phyloP scores from a whole-genome alignment of 2,888 invertebrate genomes.

The Sylvicola cinctus region DNA sequence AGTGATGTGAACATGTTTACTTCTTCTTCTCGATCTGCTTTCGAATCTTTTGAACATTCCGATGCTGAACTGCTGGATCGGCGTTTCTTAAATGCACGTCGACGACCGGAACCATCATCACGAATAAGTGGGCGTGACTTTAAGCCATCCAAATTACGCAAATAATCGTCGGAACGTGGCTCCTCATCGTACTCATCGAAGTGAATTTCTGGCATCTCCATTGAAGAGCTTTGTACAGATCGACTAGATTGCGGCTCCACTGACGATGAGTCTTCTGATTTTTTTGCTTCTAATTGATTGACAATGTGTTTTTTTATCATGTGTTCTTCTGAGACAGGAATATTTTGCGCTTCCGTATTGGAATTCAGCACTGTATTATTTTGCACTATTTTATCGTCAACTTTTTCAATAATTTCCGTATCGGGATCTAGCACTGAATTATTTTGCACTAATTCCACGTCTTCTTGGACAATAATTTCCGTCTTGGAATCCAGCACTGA shows the following conservation, averaged over 20 bases:
- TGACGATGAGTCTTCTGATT: conserved; percentile 19
- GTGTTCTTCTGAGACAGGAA: too few species aligned
- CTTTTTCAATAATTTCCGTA: background rate
- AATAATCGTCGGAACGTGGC: conserved; percentile 24
- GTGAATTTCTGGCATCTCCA: conserved; percentile 25
- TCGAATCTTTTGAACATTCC: conserved; percentile 34
- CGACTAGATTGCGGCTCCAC: conserved; percentile 16
- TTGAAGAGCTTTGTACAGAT: background rate
- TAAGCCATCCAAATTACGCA: conserved; percentile 41
- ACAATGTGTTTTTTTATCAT: too few species aligned
- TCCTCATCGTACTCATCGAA: conserved; percentile 31
- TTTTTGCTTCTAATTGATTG: conserved; percentile 5
- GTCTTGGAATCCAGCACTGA: background rate
- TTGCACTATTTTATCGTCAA: conserved; percentile 17
- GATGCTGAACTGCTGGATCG: conserved; percentile 34
- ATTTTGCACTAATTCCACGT: too few species aligned
- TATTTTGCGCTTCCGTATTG: too few species aligned
- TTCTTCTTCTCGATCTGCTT: conserved; percentile 40
- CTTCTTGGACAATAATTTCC: background rate
- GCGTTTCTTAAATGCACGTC: conserved; percentile 37
- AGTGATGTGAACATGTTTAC: conserved; percentile 40
- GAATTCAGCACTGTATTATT: too few species aligned
- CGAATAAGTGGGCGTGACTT: conserved; percentile 37
- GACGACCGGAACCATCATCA: conserved; percentile 37
- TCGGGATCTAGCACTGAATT: too few species aligned